These are phyloP conservation scores for Enteromius mattozi DNA, from an alignment of 2,797 vertebrate species.

Conservation along the genomic window DNA sequence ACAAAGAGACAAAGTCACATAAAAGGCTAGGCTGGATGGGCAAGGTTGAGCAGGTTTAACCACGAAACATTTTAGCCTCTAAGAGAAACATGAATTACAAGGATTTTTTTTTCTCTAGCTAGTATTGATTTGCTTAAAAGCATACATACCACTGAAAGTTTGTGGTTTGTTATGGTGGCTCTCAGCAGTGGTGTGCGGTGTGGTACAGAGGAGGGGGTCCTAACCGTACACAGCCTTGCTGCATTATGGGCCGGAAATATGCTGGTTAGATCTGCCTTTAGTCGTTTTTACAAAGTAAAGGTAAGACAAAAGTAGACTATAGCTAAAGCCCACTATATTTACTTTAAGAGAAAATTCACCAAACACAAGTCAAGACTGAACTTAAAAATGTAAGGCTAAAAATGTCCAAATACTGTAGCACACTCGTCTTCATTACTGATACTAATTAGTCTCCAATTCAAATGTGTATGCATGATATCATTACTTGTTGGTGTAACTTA, in stretches of 20 bases:
- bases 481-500: neutral
- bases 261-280: neutral
- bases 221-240: neutral
- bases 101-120: slow-evolving; percentile 11
- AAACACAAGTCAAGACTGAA: neutral
- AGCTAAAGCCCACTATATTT: neutral
- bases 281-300: slow-evolving; percentile 1
- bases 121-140: slow-evolving; percentile 30
- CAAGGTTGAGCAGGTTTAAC: slow-evolving; percentile 27
- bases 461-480: neutral
- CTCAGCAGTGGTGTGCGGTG: neutral
- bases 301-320: neutral
- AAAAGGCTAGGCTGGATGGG: neutral
- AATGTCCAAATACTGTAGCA: neutral
- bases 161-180: slow-evolving; percentile 14
- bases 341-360: neutral
- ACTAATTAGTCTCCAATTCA: neutral
- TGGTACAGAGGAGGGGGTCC: neutral
- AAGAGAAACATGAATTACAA: slow-evolving; percentile 22
- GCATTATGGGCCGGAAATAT: neutral
- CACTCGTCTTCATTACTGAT: neutral
- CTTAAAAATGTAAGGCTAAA: neutral
- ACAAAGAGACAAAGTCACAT: slow-evolving; percentile 30
- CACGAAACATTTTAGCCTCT: neutral
- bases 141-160: slow-evolving; percentile 11